Evolutionary conservation across 2,113 vertebrate genomes (phyloP).

Genomic region (Cynoglossus semilaevis): DNA sequence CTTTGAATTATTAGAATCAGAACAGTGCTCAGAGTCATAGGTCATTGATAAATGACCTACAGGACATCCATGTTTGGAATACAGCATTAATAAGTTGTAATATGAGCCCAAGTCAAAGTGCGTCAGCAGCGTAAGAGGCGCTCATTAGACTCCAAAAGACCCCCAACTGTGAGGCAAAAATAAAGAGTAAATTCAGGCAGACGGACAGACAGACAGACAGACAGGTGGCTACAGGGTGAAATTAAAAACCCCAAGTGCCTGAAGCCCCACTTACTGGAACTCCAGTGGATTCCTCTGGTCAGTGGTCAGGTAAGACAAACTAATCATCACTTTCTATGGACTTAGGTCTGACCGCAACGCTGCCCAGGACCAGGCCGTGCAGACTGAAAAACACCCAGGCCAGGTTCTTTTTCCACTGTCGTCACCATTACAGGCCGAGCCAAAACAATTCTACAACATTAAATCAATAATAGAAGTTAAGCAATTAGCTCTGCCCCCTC

Average conservation of each 20-base stretch:
- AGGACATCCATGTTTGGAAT: not conserved
- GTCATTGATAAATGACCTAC: too few relatives aligned
- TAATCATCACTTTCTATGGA: conserved; percentile 64
- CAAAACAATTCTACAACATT: conserved; percentile 43
- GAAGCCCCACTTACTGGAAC: conserved; percentile 70
- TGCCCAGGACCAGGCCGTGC: conserved; percentile 55
- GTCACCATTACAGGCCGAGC: conserved; percentile 39
- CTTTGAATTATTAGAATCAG: not conserved
- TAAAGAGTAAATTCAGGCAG: not conserved
- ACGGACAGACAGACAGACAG: conserved; percentile 21
- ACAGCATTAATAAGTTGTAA: not conserved
- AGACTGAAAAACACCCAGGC: conserved; percentile 49
- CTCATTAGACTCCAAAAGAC: not conserved
- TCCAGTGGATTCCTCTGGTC: conserved; percentile 62
- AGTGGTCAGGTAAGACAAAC: conserved; percentile 68
- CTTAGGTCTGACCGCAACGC: conserved; percentile 58
- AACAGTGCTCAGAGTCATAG: not conserved
- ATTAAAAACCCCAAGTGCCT: conserved; percentile 56
- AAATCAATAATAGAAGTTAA: conserved; percentile 49
- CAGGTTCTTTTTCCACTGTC: conserved; percentile 57
- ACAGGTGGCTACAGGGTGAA: conserved; percentile 44
- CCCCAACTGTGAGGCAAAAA: conserved; percentile 22
- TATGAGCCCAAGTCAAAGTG: not conserved
- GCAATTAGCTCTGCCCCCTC: conserved; percentile 56
- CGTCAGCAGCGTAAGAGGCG: not conserved